Evolutionary conservation across 2,888 invertebrate species (phyloP), one percentile per base, ranked within the genome.

Genomic region (Hypercompe scribonia): DNA sequence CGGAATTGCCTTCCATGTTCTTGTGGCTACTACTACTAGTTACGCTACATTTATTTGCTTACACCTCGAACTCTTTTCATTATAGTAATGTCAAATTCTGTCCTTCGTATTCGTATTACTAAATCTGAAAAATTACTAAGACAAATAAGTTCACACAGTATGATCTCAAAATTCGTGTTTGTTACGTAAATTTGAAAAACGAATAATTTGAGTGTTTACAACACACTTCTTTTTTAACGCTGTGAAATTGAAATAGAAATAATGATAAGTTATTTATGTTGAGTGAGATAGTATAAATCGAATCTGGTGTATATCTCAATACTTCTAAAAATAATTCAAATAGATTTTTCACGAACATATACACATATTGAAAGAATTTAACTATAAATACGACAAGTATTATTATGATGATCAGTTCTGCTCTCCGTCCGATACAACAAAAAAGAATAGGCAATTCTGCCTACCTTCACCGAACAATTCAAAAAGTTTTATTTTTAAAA

Each of bases 1-100:
- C 84, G 87, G 91, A 91, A 94, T 94, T 92, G 91, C 90, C 89
- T 88, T 87, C 88, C 85, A 89, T 91, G 90, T 92, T 91, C 89
- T 88, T 82, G 76, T 69, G 77, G 79, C 84, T 78, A 80, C 83
- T 90, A 94, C 93, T 85, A 91, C 68, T 83, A 81, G 74, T 71
- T 39, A 8, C 11, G 36, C 24, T 69, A 54, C 10, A 10, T 24
- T 34, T 36, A n/a, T 39, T 61, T 13, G 4, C 34, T 58, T 61
- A 31, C 21, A n/a, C 8, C 31, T 61, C 31, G 68, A 68, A 39
- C 24, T 39, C 0, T n/a, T 33, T n/a, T 33, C 21, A 46, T 33
- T 33, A 33, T 7, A 31, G 2, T 31, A 31, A 0, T 15, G 2
- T 11, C 8, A n/a, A n/a, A n/a, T 3, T 54, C 11, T n/a, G 28